Conservation (phyloP, 2,797 vertebrate genomes). For the Mormyrops attenuatus region DNA sequence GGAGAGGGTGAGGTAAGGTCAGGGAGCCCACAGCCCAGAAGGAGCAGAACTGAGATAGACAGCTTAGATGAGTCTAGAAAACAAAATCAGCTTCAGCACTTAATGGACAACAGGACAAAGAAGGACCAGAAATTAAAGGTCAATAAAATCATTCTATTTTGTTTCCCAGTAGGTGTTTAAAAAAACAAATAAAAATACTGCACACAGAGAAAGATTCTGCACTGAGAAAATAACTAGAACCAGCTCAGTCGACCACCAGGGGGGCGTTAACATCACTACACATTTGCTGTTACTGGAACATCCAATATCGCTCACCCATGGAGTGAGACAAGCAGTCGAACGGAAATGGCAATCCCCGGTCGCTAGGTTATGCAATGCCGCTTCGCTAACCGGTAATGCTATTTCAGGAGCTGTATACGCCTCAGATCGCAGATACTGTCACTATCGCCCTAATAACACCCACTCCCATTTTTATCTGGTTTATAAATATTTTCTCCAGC, state of each 20-base stretch:
- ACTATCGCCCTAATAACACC: neutral
- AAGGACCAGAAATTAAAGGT: neutral
- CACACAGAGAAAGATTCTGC: neutral
- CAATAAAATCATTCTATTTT: neutral
- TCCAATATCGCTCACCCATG: neutral
- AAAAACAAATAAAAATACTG: neutral
- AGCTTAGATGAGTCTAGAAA: neutral
- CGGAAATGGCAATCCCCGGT: neutral
- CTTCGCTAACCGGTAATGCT: neutral
- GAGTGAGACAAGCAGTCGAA: neutral
- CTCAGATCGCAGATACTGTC: neutral
- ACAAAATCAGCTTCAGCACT: neutral
- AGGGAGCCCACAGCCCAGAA: no score
- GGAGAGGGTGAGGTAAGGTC: neutral
- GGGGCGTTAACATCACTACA: neutral
- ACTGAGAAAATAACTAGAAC: neutral
- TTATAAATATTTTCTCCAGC: neutral
- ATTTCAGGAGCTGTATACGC: neutral
- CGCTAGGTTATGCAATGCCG: neutral
- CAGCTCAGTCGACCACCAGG: neutral
- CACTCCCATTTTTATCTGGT: neutral
- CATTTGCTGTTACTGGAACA: neutral
- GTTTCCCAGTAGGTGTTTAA: neutral
- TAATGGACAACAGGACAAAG: neutral
- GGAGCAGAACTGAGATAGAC: neutral